Evolutionary conservation across 92 coral and sea anemone species (phyloP).

Genomic region (Galaxea fascicularis): DNA sequence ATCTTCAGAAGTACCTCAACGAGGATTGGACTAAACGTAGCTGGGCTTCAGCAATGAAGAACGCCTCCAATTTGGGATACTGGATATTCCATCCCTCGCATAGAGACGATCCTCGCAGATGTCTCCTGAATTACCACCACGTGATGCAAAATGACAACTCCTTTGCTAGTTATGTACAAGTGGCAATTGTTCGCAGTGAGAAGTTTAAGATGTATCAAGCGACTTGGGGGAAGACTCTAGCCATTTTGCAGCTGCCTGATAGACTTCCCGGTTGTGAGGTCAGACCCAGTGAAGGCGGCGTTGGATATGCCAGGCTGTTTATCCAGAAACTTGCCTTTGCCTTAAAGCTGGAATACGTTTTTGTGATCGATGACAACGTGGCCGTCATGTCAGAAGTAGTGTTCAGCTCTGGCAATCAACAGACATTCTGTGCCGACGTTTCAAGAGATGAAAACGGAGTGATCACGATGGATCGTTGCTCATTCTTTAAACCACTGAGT

Average conservation of each 20-base stretch:
- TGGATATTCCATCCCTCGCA: conserved; percentile 69
- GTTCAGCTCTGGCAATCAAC: neutral
- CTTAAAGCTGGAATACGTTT: conserved; percentile 54
- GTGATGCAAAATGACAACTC: conserved; percentile 26
- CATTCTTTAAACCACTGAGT: conserved; percentile 45
- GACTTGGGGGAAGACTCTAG: conserved; percentile 62
- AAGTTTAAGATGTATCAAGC: conserved; percentile 35
- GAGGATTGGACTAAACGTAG: neutral
- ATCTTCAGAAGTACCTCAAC: neutral
- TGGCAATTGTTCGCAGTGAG: conserved; percentile 57
- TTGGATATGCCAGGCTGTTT: conserved; percentile 59
- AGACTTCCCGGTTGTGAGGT: conserved; percentile 28
- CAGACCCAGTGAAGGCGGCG: conserved; percentile 51
- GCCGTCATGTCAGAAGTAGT: conserved; percentile 60
- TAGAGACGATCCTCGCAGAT: conserved; percentile 60
- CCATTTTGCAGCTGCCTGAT: conserved; percentile 57
- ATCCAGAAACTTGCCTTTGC: conserved; percentile 51
- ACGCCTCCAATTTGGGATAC: conserved; percentile 2
- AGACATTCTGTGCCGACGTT: neutral
- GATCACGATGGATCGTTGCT: conserved; percentile 44
- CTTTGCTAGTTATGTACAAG: conserved; percentile 30
- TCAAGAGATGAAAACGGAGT: conserved; percentile 47
- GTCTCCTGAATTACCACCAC: conserved; percentile 54
- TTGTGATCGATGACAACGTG: conserved; percentile 58
- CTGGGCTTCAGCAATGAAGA: neutral